These are phyloP conservation scores for Slavum lentiscoides DNA, from an alignment of 2,888 invertebrate genomes.

Conservation along the genomic window DNA sequence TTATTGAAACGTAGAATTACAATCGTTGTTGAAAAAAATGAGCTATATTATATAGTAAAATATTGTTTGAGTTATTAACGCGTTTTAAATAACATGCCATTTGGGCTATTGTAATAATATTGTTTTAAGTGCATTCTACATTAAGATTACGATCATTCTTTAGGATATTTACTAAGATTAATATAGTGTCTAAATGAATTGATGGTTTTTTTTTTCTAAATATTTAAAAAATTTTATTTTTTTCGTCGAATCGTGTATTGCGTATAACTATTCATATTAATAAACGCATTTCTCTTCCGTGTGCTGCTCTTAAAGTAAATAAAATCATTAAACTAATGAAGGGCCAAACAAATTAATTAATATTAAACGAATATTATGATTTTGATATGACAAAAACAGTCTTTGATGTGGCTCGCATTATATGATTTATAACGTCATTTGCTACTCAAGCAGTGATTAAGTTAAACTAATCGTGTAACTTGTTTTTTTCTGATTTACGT, in stretches of 20 bases:
- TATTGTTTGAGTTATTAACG: neutral
- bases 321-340: slow-evolving; percentile 14
- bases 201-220: neutral
- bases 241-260: neutral
- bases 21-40: neutral
- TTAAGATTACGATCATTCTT: neutral
- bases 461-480: slow-evolving; percentile 25
- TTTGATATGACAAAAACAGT: slow-evolving; percentile 12
- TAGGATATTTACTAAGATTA: too few relatives aligned
- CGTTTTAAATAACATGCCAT: slow-evolving; percentile 16
- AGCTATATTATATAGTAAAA: neutral
- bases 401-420: slow-evolving; percentile 21
- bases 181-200: too few relatives aligned
- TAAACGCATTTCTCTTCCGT: slow-evolving; percentile 12
- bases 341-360: neutral
- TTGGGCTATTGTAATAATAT: neutral
- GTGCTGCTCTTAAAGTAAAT: neutral
- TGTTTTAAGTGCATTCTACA: neutral
- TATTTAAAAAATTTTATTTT: neutral
- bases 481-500: slow-evolving; percentile 17
- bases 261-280: neutral
- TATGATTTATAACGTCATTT: slow-evolving; percentile 21
- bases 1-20: neutral
- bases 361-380: slow-evolving; percentile 38
- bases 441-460: neutral